Evolutionary conservation across 2,888 invertebrate species (phyloP), one percentile per base, ranked within the genome.

Genomic region (Drosophila histrio): DNA sequence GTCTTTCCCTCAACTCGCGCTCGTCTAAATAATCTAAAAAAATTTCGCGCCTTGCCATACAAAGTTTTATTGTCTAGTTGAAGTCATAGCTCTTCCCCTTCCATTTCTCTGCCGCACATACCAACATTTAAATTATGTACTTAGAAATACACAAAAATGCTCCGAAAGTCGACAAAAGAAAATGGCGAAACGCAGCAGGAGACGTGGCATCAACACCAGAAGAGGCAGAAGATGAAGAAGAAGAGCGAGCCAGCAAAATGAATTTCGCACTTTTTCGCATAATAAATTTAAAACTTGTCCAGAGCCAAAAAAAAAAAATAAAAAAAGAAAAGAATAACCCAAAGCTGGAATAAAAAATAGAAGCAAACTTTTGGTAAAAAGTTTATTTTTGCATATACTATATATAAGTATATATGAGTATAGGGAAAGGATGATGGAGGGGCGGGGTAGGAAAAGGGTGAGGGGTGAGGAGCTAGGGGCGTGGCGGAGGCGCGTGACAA

Each of bases 211-310:
- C 9, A 50, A 13, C n/a, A 19, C 7, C 3, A 38, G 50, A 21
- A 24, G 49, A 52, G n/a, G 32, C 24, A 60, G 52, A 15, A 41
- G 41, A 19, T 64, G 19, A 63, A 70, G 74, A 73, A 67, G 70
- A 41, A 58, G 49, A 65, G 60, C 50, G 38, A 76, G 81, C 72
- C 81, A 78, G 88, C 84, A 87, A 90, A 90, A 90, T 90, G 90
- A 90, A 89, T 90, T 90, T 90, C 90, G 90, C 90, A 90, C 90
- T 90, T 90, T 90, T 90, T 90, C 90, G 90, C 90, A 89, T 90
- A 89, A 90, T 90, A 90, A 90, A 90, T 90, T 90, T 72, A 46
- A 90, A 90, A 90, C 89, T 90, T 90, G 83, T 78, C 81, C 87
- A 76, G 61, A 53, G 50, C 57, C 30, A 36, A 41, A 59, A 56